Conservation (phyloP, 2,888 invertebrate genomes). For the Eupithecia tripunctaria region DNA sequence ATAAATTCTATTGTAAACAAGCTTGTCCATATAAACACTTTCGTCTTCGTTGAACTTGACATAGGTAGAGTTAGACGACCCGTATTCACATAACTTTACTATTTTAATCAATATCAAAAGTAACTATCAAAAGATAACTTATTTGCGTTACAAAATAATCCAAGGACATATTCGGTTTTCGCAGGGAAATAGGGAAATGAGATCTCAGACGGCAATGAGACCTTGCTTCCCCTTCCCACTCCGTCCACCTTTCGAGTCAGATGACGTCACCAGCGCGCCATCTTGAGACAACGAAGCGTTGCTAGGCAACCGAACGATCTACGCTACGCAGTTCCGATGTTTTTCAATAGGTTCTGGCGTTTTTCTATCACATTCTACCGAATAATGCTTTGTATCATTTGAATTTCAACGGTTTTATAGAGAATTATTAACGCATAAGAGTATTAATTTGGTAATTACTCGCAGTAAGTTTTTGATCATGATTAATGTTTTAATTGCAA, state of each 20-base stretch:
- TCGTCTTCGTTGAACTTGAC: constrained; percentile 72
- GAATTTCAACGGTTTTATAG: too few species aligned
- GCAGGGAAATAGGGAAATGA: constrained; percentile 75
- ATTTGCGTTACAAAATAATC: constrained; percentile 37
- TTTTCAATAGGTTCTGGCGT: constrained; percentile 31
- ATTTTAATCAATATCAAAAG: not conserved
- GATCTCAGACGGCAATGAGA: constrained; percentile 66
- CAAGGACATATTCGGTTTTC: constrained; percentile 78
- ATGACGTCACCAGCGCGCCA: constrained; percentile 81
- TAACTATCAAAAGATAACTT: not conserved
- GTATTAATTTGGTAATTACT: too few species aligned
- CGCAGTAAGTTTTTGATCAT: not conserved
- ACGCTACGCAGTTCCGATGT: constrained; percentile 61
- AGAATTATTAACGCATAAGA: too few species aligned
- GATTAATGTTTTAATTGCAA: not conserved
- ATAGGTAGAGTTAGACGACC: constrained; percentile 23
- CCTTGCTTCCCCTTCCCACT: constrained; percentile 64
- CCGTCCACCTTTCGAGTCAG: constrained; percentile 55
- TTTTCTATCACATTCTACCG: not conserved
- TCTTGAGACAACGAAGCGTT: constrained; percentile 79
- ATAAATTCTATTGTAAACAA: constrained; percentile 7
- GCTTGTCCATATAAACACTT: not conserved
- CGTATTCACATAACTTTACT: not conserved
- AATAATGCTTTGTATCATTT: too few species aligned
- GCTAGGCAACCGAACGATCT: constrained; percentile 76